Conservation (phyloP, 2,113 vertebrate species). For the Lonchura striata region DNA sequence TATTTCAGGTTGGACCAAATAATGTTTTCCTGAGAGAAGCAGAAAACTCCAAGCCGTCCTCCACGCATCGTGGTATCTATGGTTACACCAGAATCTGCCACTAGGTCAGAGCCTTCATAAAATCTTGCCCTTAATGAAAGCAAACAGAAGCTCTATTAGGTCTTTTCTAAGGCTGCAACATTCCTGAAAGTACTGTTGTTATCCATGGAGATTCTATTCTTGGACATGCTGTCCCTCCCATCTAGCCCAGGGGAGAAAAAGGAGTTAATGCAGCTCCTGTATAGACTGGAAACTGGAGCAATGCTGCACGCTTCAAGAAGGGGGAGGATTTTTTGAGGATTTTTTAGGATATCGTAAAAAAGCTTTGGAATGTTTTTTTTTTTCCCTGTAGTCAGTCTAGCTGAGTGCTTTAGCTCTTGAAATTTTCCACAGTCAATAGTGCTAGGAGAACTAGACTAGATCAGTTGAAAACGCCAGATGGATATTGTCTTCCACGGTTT, state of each 20-base stretch:
- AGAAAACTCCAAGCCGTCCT: conserved; percentile 97
- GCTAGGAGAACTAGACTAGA: background rate
- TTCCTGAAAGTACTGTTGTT: background rate
- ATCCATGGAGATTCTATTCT: background rate
- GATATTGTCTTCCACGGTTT: background rate
- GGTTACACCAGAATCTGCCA: conserved; percentile 92
- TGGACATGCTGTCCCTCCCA: background rate
- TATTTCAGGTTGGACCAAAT: conserved; percentile 99
- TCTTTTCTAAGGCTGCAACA: background rate
- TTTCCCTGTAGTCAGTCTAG: background rate
- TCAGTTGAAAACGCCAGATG: background rate
- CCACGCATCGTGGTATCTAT: conserved; percentile 97
- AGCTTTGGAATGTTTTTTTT: background rate
- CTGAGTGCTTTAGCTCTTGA: background rate
- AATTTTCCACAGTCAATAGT: background rate
- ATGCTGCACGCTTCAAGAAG: background rate
- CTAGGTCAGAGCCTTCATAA: conserved; percentile 90
- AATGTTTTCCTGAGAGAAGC: conserved; percentile 99
- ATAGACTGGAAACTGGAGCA: background rate
- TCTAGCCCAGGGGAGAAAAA: background rate
- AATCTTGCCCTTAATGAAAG: conserved; percentile 83
- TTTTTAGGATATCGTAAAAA: background rate
- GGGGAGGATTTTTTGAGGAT: background rate
- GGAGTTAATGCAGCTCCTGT: background rate
- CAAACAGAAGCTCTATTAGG: background rate